Base-by-base conservation (phyloP, 2,888 invertebrate species). In the Furcula furcula region DNA sequence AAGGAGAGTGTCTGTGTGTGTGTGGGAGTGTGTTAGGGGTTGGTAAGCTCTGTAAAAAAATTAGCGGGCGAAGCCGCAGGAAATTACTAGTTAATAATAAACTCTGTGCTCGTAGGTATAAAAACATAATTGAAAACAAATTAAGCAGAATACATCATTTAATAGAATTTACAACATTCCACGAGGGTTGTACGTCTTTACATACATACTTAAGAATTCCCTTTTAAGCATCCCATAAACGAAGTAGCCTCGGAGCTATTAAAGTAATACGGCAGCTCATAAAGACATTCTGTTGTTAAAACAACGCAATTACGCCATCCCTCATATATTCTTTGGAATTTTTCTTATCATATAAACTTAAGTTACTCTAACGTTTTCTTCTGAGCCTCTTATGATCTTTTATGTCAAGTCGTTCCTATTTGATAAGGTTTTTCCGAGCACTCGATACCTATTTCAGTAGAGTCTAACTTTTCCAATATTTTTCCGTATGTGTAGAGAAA, bases 391-490 rank as follows among this genome's bases (percentile, higher is more conserved):
- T 42, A 47, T 41, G 40, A 35, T 48, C 30, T 46, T 44, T 36
- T 16, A 29, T 14, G 22, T 21, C 10, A 30, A 32, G 33, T 29
- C 34, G 20, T 13, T 48, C 31, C 35, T 29, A 41, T 47, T 45
- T 44, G 43, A 35, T 36, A 53, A 54, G 38, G 40, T 40, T 26
- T 26, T 2, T 38, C 28, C 19, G 26, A 28, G 25, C 30, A 40
- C 36, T 48, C 40, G 32, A 53, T 49, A 59, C 22, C 12, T 29
- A 29, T 48, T 49, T 43, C 33, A 33, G 43, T 38, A 55, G 46
- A 53, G 50, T 35, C 38, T 46, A 63, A 65, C 55, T 66, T 67
- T 62, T 60, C 51, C 62, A 64, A 68, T 65, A 68, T 65, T 64
- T 66, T 62, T 47, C 54, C 55, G 55, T 49, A 40, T 41, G 47